Base-by-base conservation (phyloP, 2,113 vertebrate genomes). In the Dicaeum eximium region DNA sequence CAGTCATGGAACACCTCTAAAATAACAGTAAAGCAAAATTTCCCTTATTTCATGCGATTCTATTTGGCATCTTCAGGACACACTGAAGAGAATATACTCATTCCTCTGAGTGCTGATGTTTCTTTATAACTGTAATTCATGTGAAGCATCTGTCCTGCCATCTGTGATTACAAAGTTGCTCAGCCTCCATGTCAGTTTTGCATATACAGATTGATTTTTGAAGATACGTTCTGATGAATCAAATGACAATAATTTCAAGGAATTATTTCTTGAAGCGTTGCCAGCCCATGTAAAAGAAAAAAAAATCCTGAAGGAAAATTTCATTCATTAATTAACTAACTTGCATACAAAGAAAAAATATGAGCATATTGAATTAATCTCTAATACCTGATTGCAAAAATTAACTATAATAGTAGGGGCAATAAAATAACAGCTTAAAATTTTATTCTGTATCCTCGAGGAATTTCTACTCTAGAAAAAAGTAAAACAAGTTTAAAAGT, bases 131-230 rank as follows among this genome's bases (percentile, higher is more conserved):
- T 45, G 38, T 47, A 82, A 88, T 82, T 93, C 51, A 78, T 93
- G 74, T 91, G 66, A 73, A 95, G 94, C 91, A 88, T 93, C 94
- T 94, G 90, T 88, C 90, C 44, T 86, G 67, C 92, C 85, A 95
- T 97, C 93, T 96, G 92, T 1, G 21, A 70, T 62, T 82, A 56
- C 56, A 70, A 80, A 88, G 71, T 70, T 30, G 21, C 58, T 92
- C 66, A 58, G 47, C 27, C 35, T 95, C 30, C 24, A 13, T 82
- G 19, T 70, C 70, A 91, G 16, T 69, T 91, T 82, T 83, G 30
- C 38, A 64, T 70, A 60, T 33, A 72, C 21, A 70, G 71, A 83
- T 78, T 96, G 51, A 93, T 93, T 86, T 93, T 66, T 78, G 27
- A 42, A 90, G 22, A 69, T 50, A 66, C 13, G 65, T 62, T 88